Evolutionary conservation across 2,797 vertebrate genomes (phyloP), one percentile per base, ranked within the genome.

Genomic region (Ataeniobius toweri): DNA sequence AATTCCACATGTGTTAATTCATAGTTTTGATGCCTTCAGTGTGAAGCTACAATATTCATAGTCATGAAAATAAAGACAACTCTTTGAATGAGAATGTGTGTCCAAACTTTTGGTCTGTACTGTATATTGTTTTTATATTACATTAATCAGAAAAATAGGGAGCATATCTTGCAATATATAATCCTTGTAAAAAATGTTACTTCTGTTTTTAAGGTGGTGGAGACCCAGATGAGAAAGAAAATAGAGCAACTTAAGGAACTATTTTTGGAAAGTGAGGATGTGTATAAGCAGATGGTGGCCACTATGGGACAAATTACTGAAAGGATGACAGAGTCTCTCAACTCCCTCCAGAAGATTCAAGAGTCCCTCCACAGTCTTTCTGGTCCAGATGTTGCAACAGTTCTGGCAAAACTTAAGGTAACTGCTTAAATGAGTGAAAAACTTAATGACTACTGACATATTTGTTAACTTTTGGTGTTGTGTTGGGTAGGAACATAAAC

Each of bases 211-310:
- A 53, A 96, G 95, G 93, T 96, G 77, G 89, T 91, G 50, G 94
- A 90, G 88, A 93, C 88, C 24, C 94, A 95, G 80, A 85, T 94
- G 76, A 94, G 82, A 59, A 94, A 93, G 78, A 94, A 85, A 85
- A 84, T 94, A 73, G 89, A 85, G 69, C 87, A 94, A 83, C 89
- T 96, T 78, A 93, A 90, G 82, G 92, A 94, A 76, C 85, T 95
- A 0, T 82, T 91, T 68, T 83, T 81, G 46, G 94, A 94, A 59
- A 88, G 91, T 6, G 90, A 88, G 71, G 93, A 94, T 0, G 82
- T 94, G 74, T 93, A 90, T 74, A 86, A 73, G 79, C 90, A 94
- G 78, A 84, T 85, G 80, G 72, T 72, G 53, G 86, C 87, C 36
- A 90, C 91, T 8, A 89, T 91, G 80, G 77, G 39, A 65, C 88